Evolutionary conservation across 2,888 invertebrate species (phyloP), one percentile per base, ranked within the genome.

Genomic region (Branchipolynoe longqiensis): DNA sequence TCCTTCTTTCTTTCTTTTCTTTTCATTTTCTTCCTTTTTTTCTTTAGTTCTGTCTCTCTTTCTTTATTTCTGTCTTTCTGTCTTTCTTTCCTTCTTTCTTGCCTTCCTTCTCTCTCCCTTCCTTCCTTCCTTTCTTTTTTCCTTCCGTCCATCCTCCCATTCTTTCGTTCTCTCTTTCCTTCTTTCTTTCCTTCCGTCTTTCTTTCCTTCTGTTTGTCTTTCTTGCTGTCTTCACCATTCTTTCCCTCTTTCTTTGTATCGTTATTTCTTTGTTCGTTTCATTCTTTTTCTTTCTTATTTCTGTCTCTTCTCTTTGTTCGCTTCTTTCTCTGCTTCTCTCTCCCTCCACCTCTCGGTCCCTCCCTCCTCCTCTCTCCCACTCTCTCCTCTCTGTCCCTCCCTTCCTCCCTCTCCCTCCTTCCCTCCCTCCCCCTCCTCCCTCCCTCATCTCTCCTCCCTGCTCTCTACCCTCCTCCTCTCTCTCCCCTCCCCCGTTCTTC

Each of bases 251-350:
- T 58, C 58, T 58, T 25, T 58, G 14, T 58, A 18, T 58, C 58
- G n/a, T n/a, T n/a, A n/a, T n/a, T n/a, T n/a, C n/a, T n/a, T n/a
- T n/a, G n/a, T n/a, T n/a, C n/a, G n/a, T n/a, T n/a, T n/a, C n/a
- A n/a, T n/a, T n/a, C 58, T 58, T 8, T n/a, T 18, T 25, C 4
- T 25, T 8, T n/a, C 8, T 58, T 58, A 8, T 58, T 4, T 58
- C n/a, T 58, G 58, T n/a, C 58, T 58, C 8, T n/a, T n/a, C n/a
- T 58, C 14, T 58, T 58, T 58, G 58, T 58, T n/a, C n/a, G 58
- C 25, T 4, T 58, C n/a, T 18, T n/a, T 8, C 58, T 58, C n/a
- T 8, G n/a, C 25, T 4, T 58, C 58, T 58, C 58, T n/a, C 8
- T 58, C 58, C n/a, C 58, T 25, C 58, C 25, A 18, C 4, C 14